phyloP scores from a whole-genome alignment of 2,113 vertebrate genomes.

The Callionymus lyra region DNA sequence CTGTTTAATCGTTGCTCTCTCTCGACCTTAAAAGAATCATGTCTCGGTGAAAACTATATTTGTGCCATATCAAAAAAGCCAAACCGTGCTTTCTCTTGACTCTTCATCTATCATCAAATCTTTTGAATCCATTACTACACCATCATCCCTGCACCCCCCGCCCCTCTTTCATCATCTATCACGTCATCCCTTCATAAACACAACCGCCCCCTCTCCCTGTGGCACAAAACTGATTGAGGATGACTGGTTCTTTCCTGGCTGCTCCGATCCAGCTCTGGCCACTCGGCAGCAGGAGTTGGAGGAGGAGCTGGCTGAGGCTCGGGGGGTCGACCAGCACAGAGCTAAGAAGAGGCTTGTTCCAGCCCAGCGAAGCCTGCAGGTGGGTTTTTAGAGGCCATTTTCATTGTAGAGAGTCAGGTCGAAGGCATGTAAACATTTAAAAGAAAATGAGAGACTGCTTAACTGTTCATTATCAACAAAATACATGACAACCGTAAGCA shows the following conservation, averaged over 20 bases:
- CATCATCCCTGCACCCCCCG: constrained; percentile 1
- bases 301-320: constrained; percentile 81
- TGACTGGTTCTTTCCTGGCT: constrained; percentile 99
- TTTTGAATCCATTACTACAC: too few relatives aligned
- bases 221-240: constrained; percentile 99
- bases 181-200: constrained; percentile 24
- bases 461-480: too few relatives aligned
- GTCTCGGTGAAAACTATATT: too few relatives aligned
- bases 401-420: too few relatives aligned
- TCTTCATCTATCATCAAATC: too few relatives aligned
- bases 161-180: constrained; percentile 20
- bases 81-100: too few relatives aligned
- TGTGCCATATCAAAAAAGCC: too few relatives aligned
- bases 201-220: constrained; percentile 69
- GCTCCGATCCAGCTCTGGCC: constrained; percentile 91
- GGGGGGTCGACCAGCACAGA: constrained; percentile 56
- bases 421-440: too few relatives aligned
- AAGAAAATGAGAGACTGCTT: too few relatives aligned
- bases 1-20: constrained; percentile 4
- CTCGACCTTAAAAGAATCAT: too few relatives aligned
- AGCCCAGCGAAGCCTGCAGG: constrained; percentile 71
- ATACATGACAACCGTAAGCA: too few relatives aligned
- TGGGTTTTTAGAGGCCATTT: constrained; percentile 27
- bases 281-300: constrained; percentile 90
- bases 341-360: constrained; percentile 65